phyloP scores from a whole-genome alignment of 2,888 invertebrate species.

The Cryptocheilus praepositus region DNA sequence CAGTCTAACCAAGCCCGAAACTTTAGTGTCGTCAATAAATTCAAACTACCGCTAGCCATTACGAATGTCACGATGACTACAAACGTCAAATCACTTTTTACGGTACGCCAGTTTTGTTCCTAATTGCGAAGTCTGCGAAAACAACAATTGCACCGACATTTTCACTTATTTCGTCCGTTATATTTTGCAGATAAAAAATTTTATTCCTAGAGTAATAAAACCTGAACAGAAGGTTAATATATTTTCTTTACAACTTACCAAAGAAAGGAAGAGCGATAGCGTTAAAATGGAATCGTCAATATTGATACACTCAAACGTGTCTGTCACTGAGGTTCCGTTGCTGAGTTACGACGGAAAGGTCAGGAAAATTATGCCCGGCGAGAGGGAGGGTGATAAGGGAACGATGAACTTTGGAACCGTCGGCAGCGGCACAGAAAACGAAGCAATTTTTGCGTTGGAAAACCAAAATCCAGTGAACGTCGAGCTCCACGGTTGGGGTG shows the following conservation, averaged over 20 bases:
- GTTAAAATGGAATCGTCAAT: slow-evolving; percentile 80
- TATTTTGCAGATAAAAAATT: slow-evolving; percentile 78
- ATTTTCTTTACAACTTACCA: slow-evolving; percentile 78
- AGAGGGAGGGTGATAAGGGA: slow-evolving; percentile 67
- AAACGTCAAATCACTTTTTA: slow-evolving; percentile 79
- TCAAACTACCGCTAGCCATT: slow-evolving; percentile 83
- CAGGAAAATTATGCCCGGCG: slow-evolving; percentile 69
- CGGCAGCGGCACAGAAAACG: slow-evolving; percentile 80
- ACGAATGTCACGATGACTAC: slow-evolving; percentile 82
- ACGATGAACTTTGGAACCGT: slow-evolving; percentile 81
- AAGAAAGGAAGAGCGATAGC: slow-evolving; percentile 74
- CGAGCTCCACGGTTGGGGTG: slow-evolving; percentile 78
- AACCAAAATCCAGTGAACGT: slow-evolving; percentile 87
- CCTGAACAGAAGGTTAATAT: slow-evolving; percentile 78
- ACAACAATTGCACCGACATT: no score
- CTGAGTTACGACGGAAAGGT: slow-evolving; percentile 85
- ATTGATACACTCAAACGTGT: slow-evolving; percentile 84
- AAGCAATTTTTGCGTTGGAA: slow-evolving; percentile 83
- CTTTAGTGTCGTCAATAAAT: slow-evolving; percentile 83
- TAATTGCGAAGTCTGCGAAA: no score
- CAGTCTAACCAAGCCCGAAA: slow-evolving; percentile 75
- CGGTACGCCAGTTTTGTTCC: slow-evolving; percentile 77
- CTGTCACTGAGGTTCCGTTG: slow-evolving; percentile 82
- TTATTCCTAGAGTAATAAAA: slow-evolving; percentile 78
- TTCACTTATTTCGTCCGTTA: no score